Percentiles rank a stretch among this genome's conserved stretches.
Conservation (phyloP, 1,140 invertebrate species). For the Tetraneura akinire region DNA sequence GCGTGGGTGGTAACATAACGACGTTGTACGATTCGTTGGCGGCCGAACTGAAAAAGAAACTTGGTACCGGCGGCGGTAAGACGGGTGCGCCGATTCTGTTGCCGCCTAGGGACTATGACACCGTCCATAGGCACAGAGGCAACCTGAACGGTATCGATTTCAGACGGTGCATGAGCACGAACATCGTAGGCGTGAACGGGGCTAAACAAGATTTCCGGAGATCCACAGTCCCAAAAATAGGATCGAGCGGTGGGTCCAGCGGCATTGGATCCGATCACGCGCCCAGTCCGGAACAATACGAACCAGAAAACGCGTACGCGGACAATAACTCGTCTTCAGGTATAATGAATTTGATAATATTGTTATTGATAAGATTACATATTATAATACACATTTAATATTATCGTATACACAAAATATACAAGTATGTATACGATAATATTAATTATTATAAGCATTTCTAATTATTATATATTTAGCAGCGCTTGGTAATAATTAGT, state of each 20-base stretch:
- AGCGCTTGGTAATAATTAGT: no score
- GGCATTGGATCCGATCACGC: slow-evolving; percentile 88
- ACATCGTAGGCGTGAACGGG: slow-evolving; percentile 65
- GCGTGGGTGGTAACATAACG: slow-evolving; percentile 53
- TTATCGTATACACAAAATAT: no score
- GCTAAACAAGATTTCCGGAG: slow-evolving; percentile 24
- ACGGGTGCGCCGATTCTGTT: slow-evolving; percentile 71
- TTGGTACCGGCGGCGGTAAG: slow-evolving; percentile 70
- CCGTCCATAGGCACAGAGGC: slow-evolving; percentile 79
- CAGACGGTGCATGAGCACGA: slow-evolving; percentile 71
- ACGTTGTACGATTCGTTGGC: slow-evolving; percentile 86
- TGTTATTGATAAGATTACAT: no score
- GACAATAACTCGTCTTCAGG: slow-evolving; percentile 55
- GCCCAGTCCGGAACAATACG: slow-evolving; percentile 65
- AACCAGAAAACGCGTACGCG: slow-evolving; percentile 53
- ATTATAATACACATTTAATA: no score
- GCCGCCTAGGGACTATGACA: slow-evolving; percentile 92
- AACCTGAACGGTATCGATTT: slow-evolving; percentile 80
- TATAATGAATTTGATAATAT: no score
- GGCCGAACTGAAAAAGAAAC: slow-evolving; percentile 84
- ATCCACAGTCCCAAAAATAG: slow-evolving; percentile 53
- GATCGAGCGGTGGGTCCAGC: slow-evolving; percentile 65
- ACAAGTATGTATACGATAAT: no score
- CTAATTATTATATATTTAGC: no score
- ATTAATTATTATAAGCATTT: no score